Conservation (phyloP, 2,888 invertebrate genomes). For the Drosophila meridionalis region DNA sequence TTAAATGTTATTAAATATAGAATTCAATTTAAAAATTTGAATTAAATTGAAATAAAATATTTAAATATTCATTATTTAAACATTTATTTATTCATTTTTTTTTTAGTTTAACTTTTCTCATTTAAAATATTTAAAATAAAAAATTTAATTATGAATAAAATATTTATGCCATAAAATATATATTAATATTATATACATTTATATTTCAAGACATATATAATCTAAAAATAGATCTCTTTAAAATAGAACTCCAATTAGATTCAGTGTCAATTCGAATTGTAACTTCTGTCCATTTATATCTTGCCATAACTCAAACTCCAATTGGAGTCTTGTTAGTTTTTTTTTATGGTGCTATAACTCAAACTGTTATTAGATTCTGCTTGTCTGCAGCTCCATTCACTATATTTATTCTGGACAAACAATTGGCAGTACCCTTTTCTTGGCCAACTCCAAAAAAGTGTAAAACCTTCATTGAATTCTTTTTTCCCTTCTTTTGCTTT, state of each 20-base stretch:
- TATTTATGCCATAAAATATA: too few species aligned
- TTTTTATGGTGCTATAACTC: background rate
- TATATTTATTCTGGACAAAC: slow-evolving; percentile 1
- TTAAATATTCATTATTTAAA: too few species aligned
- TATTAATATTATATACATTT: too few species aligned
- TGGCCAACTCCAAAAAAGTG: background rate
- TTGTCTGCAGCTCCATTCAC: background rate
- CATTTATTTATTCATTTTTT: too few species aligned
- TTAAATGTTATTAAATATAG: too few species aligned
- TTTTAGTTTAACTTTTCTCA: too few species aligned
- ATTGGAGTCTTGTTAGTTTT: background rate
- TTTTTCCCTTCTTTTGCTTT: slow-evolving; percentile 33
- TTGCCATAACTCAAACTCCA: background rate
- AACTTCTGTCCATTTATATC: background rate
- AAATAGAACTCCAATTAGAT: background rate
- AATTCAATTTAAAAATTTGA: too few species aligned
- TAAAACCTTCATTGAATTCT: slow-evolving; percentile 27
- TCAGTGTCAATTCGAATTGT: background rate
- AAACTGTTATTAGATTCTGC: background rate
- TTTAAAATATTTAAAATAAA: too few species aligned
- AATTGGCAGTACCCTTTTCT: slow-evolving; percentile 4
- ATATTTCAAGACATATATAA: too few species aligned
- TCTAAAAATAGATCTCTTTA: too few species aligned
- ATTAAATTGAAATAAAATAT: too few species aligned
- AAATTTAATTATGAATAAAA: too few species aligned